Base-by-base conservation (phyloP, 2,888 invertebrate species). In the Lasioglossum oenotherae region DNA sequence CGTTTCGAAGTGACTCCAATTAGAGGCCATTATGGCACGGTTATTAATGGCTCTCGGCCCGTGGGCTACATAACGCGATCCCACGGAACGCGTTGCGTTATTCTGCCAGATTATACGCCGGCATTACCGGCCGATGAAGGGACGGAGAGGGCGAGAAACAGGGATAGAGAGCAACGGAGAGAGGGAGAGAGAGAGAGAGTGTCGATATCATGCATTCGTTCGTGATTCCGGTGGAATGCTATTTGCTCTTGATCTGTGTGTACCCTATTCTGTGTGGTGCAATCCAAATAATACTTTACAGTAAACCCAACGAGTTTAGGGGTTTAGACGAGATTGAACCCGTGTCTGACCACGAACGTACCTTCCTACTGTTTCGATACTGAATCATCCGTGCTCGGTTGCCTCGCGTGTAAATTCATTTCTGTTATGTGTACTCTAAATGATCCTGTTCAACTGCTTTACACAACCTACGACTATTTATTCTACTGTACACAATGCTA, bases 1-100 rank as follows among this genome's bases (percentile, higher is more conserved):
- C 78, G 80, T 88, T 81, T 69, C 82, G 74, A 76, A 83, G 81
- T 81, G 81, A 87, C 78, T 85, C 64, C 75, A 81, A 88, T 87
- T 83, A 83, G 74, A 74, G 73, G 72, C 78, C 67, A 87, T 88
- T 85, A 83, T 85, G 78, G 80, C 46, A 5, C 53, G 64, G 79
- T 83, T 87, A 87, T 85, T 83, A 87, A 85, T 80, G 78, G 81
- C 53, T 35, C 71, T 27, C 67, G 72, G 53, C 38, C 49, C 78
- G 81, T 71, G 49, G 69, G 73, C 14, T 72, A 78, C 79, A 85
- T 82, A 82, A 85, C 82, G 87, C 71, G 74, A 78, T 87, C 78
- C 67, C 74, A 38, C 49, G 78, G 60, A 81, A 75, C 73, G 60
- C 49, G 64, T 76, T 44, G 78, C 71, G 81, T 85, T 84, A 78